Percentiles rank a stretch among this genome's conserved stretches.
These are phyloP conservation scores for Synergus itoensis DNA, from an alignment of 2,888 invertebrate genomes.

Conservation along the genomic window DNA sequence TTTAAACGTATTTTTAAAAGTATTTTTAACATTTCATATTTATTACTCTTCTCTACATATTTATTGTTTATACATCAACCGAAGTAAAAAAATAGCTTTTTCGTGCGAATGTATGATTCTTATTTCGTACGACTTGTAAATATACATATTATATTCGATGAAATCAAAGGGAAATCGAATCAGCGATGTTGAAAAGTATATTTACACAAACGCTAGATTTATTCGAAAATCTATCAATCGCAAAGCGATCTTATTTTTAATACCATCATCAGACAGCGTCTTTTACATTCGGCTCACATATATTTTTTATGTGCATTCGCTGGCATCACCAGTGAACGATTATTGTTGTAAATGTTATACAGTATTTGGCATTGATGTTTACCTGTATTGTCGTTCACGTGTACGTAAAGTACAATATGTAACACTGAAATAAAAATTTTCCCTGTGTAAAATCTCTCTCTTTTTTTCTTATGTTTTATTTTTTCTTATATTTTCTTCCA, in stretches of 20 bases:
- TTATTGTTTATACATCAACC: not conserved
- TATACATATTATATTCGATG: conserved; percentile 44
- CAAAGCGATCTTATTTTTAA: conserved; percentile 50
- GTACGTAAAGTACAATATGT: conserved; percentile 53
- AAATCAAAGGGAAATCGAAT: conserved; percentile 28
- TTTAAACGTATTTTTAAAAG: too few species aligned
- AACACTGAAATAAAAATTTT: conserved; percentile 61
- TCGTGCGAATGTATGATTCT: conserved; percentile 44
- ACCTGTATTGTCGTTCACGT: conserved; percentile 35
- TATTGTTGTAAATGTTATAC: conserved; percentile 40
- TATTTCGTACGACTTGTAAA: conserved; percentile 23
- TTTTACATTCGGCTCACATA: conserved; percentile 34
- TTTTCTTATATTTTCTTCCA: not conserved
- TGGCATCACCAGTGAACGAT: conserved; percentile 22
- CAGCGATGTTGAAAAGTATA: conserved; percentile 26
- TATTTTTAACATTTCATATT: not conserved
- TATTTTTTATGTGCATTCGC: conserved; percentile 35
- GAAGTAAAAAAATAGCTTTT: conserved; percentile 29
- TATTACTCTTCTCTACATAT: not conserved
- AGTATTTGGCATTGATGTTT: conserved; percentile 31
- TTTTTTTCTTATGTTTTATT: not conserved
- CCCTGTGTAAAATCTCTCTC: conserved; percentile 42
- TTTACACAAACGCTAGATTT: conserved; percentile 33
- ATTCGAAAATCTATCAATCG: conserved; percentile 44
- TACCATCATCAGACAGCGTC: conserved; percentile 34